Evolutionary conservation across 2,888 invertebrate genomes (phyloP), one percentile per base, ranked within the genome.

Genomic region (Metacarcinus magister): DNA sequence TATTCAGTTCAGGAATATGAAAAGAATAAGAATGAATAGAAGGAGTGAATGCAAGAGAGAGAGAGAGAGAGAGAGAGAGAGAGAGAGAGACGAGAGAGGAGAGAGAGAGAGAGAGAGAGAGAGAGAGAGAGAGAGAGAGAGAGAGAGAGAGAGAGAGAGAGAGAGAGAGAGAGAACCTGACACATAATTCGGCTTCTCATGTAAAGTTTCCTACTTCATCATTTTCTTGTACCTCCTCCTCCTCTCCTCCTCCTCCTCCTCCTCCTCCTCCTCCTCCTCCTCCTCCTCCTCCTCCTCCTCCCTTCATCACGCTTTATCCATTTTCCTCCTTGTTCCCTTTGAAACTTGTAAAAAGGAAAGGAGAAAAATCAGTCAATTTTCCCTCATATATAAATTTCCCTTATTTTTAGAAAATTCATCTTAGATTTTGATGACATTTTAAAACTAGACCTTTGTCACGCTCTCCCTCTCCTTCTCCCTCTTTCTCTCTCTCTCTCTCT

Each of bases 121-220:
- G 67, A 67, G 23, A 67, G n/a, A 67, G 67, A 67, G 23, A 67
- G 23, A 23, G 67, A 54, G n/a, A 67, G 67, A 67, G 67, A 67
- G 67, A 67, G 67, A 67, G 67, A 67, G 67, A 67, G 67, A 67
- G 67, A 67, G 67, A 67, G 67, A 67, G 67, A 67, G 67, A 67
- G 67, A 67, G 67, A n/a, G 67, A 67, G 67, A 67, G 67, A 67
- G 67, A 67, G 67, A 67, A 19, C 13, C 67, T 67, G 67, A 67
- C n/a, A 67, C 67, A 67, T 67, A 67, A 4, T 4, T 67, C 5
- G 67, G 54, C 0, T n/a, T 67, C 67, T 67, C 67, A 67, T 67
- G 67, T n/a, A 67, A 67, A 67, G 67, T 67, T 67, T 67, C n/a
- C 67, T 67, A 5, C 67, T 67, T 67, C 67, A 67, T 67, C 48